A percentile compares a stretch with the other conserved stretches of the same genome.
These are phyloP conservation scores for Leptodactylus fuscus DNA, from an alignment of 2,113 vertebrate genomes.

Conservation along the genomic window DNA sequence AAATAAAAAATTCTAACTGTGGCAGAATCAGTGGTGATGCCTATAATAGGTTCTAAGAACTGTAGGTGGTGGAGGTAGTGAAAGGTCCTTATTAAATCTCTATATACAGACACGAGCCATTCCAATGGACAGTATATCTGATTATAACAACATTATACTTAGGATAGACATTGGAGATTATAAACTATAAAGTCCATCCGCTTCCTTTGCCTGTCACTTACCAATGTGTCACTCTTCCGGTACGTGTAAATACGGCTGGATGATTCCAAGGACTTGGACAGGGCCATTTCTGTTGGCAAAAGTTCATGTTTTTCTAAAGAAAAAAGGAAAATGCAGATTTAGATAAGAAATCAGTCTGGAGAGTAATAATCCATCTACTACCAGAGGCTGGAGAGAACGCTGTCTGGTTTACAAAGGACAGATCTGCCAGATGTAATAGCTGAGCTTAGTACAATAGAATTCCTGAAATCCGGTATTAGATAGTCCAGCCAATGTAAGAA, in stretches of 20 bases:
- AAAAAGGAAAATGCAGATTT: conserved; percentile 8
- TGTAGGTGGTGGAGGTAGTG: too few relatives aligned
- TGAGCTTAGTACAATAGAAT: not conserved
- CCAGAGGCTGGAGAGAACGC: not conserved
- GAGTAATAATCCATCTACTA: not conserved
- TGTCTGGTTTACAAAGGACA: not conserved
- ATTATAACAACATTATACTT: too few relatives aligned
- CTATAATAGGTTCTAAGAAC: too few relatives aligned
- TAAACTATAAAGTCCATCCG: not conserved
- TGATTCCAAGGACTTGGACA: conserved; percentile 80
- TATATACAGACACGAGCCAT: too few relatives aligned
- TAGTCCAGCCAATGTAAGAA: not conserved
- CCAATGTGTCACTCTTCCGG: conserved; percentile 86
- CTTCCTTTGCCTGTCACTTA: conserved; percentile 68
- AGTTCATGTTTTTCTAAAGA: conserved; percentile 86
- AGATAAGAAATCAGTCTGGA: not conserved
- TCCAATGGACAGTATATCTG: too few relatives aligned
- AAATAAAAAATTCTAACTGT: too few relatives aligned
- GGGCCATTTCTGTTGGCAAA: conserved; percentile 84
- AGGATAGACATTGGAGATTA: too few relatives aligned
- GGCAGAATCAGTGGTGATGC: too few relatives aligned
- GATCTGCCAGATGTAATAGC: not conserved
- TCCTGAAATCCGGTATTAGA: not conserved
- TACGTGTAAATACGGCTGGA: conserved; percentile 87
- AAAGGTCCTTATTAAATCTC: too few relatives aligned